phyloP scores from a whole-genome alignment of 2,888 invertebrate species.

The Cataglyphis altisquamis region DNA sequence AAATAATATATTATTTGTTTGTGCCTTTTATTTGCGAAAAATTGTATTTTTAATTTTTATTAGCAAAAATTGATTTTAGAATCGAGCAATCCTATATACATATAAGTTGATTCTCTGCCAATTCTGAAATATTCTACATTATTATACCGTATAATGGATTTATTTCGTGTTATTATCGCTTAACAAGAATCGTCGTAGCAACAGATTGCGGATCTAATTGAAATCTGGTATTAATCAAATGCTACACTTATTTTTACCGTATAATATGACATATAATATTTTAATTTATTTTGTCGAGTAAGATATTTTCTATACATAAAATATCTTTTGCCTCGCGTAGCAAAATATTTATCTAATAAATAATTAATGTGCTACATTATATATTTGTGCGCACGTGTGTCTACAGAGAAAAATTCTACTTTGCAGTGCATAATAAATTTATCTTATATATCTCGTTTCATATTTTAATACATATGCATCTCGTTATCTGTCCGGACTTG shows the following conservation, averaged over 20 bases:
- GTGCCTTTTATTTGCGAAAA: not conserved
- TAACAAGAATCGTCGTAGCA: not conserved
- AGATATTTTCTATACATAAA: not conserved
- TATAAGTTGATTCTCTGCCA: not conserved
- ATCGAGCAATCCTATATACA: not conserved
- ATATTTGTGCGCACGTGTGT: not conserved
- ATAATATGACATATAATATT: not conserved
- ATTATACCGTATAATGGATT: not conserved
- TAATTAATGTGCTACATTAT: not conserved
- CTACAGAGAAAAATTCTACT: not conserved
- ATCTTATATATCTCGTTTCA: not conserved
- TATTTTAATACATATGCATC: not conserved
- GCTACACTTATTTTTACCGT: not conserved
- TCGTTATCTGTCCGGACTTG: not conserved
- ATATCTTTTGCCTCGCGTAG: not conserved
- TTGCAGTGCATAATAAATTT: not conserved
- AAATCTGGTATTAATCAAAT: constrained; percentile 4
- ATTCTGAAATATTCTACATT: not conserved
- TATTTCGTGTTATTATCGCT: constrained; percentile 14
- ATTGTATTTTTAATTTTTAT: not conserved
- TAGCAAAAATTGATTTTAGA: constrained; percentile 9
- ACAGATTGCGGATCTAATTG: not conserved
- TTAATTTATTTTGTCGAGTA: not conserved
- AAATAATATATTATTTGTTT: not conserved
- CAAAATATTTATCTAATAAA: not conserved